These are phyloP conservation scores for Drosophila paramelanica DNA, from an alignment of 2,888 invertebrate genomes.

Conservation along the genomic window DNA sequence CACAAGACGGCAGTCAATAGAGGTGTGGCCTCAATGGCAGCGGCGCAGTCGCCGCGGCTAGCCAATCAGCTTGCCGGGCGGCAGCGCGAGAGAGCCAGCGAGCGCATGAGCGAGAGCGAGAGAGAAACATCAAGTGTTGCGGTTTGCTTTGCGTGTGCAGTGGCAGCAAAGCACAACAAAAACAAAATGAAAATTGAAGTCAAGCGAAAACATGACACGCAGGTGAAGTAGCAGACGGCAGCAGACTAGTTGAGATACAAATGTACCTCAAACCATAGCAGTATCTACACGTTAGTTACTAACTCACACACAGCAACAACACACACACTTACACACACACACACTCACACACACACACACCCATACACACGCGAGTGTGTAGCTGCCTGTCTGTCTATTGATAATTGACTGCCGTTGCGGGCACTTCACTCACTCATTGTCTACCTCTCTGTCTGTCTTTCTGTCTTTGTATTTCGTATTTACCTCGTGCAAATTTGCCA, in stretches of 20 bases:
- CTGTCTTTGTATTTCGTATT: conserved; percentile 56
- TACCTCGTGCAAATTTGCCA: conserved; percentile 80
- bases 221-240: conserved; percentile 68
- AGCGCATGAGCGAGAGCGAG: conserved; percentile 17
- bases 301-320: conserved; percentile 20
- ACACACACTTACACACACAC: not conserved
- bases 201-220: conserved; percentile 63
- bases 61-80: conserved; percentile 66
- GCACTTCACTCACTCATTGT: conserved; percentile 58
- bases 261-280: conserved; percentile 45
- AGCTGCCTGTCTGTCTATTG: conserved; percentile 65
- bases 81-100: conserved; percentile 22
- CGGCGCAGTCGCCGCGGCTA: conserved; percentile 73
- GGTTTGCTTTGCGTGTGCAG: conserved; percentile 75
- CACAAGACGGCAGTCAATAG: conserved; percentile 64
- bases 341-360: conserved; percentile 16
- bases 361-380: conserved; percentile 8
- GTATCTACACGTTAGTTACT: conserved; percentile 42
- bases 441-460: conserved; percentile 4
- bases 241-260: conserved; percentile 60
- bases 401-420: conserved; percentile 73
- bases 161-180: conserved; percentile 45
- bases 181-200: conserved; percentile 73
- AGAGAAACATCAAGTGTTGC: conserved; percentile 36
- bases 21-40: conserved; percentile 73